phyloP scores from a whole-genome alignment of 1,140 invertebrate genomes.

The Cyrtorhinus lividipennis region DNA sequence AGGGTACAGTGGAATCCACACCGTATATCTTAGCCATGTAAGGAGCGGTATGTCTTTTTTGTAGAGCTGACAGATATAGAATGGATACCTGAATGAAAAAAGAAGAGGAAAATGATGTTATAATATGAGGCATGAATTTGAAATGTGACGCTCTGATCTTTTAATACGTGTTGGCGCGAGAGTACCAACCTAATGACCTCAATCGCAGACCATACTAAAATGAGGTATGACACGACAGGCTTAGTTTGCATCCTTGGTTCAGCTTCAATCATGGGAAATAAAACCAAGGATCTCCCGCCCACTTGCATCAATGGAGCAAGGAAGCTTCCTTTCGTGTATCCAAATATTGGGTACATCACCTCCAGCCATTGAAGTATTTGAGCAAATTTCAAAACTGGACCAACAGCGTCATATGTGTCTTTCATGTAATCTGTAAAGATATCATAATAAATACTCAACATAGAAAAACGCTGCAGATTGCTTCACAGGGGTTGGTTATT shows the following conservation, averaged over 20 bases:
- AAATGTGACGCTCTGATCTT: too few relatives aligned
- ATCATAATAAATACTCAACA: slow-evolving; percentile 15
- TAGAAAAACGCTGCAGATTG: too few relatives aligned
- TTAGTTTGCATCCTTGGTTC: slow-evolving; percentile 76
- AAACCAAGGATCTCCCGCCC: slow-evolving; percentile 56
- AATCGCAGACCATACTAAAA: slow-evolving; percentile 61
- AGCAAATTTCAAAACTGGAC: slow-evolving; percentile 62
- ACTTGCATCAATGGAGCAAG: slow-evolving; percentile 47
- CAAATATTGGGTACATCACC: slow-evolving; percentile 76
- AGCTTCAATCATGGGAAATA: slow-evolving; percentile 69
- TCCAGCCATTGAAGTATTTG: slow-evolving; percentile 74
- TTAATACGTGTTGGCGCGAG: too few relatives aligned
- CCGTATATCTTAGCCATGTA: slow-evolving; percentile 84
- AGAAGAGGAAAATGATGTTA: slow-evolving; percentile 12
- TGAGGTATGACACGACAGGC: slow-evolving; percentile 74
- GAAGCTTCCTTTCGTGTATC: slow-evolving; percentile 62
- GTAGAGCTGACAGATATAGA: slow-evolving; percentile 69
- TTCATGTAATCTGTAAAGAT: slow-evolving; percentile 46
- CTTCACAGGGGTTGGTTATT: too few relatives aligned
- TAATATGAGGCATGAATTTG: too few relatives aligned
- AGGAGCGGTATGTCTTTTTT: slow-evolving; percentile 56
- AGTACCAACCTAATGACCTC: slow-evolving; percentile 63
- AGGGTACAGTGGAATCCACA: slow-evolving; percentile 88
- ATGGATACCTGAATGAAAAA: slow-evolving; percentile 60
- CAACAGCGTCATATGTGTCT: slow-evolving; percentile 59